Base-by-base conservation (phyloP, 1,140 invertebrate species). In the Cotesia chilonis region DNA sequence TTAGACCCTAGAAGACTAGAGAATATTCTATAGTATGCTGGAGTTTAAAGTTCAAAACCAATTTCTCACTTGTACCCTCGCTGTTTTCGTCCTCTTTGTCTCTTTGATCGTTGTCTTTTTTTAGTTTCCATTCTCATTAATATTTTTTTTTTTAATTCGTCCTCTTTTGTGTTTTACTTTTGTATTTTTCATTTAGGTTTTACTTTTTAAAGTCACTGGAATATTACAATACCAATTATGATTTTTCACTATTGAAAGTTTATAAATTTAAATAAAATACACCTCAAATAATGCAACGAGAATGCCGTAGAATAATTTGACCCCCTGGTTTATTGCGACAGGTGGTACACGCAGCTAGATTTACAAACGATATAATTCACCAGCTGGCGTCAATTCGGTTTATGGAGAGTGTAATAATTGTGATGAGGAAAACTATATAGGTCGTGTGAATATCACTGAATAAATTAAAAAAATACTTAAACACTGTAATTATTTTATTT, bases 41-140 rank as follows among this genome's bases (percentile, higher is more conserved):
- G 7, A 55, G 1, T 55, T 14, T 55, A 47, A 47, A 47, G 41
- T 47, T 47, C 41, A 47, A 47, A 47, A 47, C 41, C 41, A 47
- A 47, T 71, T 75, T 73, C 61, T 52, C 51, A 74, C 71, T 54
- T 64, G 54, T 72, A 57, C n/a, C 12, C 63, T n/a, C 38, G 41
- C 17, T 60, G 6, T 12, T 20, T 35, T 36, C 12, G 28, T 36
- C 5, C 12, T 20, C 54, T 57, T 70, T 67, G 64, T 59, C 17
- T 37, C 60, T 10, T 59, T 38, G 38, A 66, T 41, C 17, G 52
- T 55, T 51, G 28, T 20, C 64, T 55, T 70, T 73, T 67, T 66
- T 54, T 72, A 41, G 17, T 36, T 12, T 20, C 38, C 38, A 61
- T 4, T 65, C 79, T 79, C 73, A 73, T 70, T 69, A 57, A 78